Conservation (phyloP, 2,113 vertebrate genomes). For the Callospermophilus lateralis region DNA sequence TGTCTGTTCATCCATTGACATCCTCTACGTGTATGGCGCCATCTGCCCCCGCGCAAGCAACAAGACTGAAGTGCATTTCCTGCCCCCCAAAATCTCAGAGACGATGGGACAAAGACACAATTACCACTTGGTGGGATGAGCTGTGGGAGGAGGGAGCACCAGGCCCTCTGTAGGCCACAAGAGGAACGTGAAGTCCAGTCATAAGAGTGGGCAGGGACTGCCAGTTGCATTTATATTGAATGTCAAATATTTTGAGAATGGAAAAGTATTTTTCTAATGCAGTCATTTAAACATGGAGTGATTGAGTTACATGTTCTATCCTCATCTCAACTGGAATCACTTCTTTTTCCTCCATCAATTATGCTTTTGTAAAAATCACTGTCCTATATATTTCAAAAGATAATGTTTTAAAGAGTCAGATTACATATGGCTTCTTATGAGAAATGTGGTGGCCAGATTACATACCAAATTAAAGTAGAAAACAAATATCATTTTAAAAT, state of each 20-base stretch:
- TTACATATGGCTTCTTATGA: background rate
- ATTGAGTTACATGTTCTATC: background rate
- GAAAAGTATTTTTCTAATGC: background rate
- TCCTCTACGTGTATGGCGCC: background rate
- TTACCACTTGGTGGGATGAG: background rate
- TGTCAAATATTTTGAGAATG: background rate
- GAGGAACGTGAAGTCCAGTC: background rate
- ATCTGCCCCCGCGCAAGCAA: background rate
- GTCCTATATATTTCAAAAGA: background rate
- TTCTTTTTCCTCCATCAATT: background rate
- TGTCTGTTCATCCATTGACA: background rate
- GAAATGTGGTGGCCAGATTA: background rate
- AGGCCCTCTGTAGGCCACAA: background rate
- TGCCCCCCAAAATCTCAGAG: background rate
- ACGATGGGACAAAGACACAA: background rate
- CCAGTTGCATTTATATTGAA: background rate
- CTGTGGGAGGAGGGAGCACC: background rate
- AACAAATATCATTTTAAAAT: conserved; percentile 13
- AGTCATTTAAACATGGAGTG: background rate
- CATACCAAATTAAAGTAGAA: conserved; percentile 24
- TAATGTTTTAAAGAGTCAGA: background rate
- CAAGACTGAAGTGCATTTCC: background rate
- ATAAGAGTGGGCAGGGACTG: too few relatives aligned
- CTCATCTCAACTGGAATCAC: background rate
- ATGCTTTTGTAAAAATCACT: background rate